Percentiles rank a stretch among this genome's conserved stretches.
Conservation (phyloP, 2,113 vertebrate genomes). For the Rhadina sibilatrix region DNA sequence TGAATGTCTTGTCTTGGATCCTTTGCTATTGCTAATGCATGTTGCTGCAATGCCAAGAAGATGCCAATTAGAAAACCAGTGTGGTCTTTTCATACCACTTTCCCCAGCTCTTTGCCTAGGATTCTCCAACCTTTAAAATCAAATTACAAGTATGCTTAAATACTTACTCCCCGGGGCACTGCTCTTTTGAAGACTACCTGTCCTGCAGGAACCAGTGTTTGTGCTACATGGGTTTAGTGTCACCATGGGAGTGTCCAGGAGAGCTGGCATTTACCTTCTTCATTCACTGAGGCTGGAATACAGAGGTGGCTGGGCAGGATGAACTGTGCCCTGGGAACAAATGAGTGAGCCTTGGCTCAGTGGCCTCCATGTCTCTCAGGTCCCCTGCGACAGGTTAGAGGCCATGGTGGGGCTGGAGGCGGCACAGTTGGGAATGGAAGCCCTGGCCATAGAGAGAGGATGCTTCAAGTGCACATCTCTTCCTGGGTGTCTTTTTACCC, state of each 20-base stretch:
- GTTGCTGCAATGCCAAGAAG: not conserved
- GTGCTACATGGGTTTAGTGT: not conserved
- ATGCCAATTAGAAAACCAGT: not conserved
- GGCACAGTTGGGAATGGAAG: not conserved
- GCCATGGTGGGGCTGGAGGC: not conserved
- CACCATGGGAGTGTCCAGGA: not conserved
- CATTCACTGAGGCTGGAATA: not conserved
- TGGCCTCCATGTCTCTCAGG: not conserved
- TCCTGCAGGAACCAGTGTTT: not conserved
- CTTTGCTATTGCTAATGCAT: not conserved
- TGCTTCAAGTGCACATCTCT: not conserved
- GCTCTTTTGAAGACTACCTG: not conserved
- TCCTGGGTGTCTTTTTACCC: not conserved
- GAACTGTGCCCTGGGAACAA: not conserved
- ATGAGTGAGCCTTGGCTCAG: not conserved
- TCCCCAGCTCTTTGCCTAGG: not conserved
- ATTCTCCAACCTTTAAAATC: not conserved
- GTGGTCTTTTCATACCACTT: not conserved
- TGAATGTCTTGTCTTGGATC: not conserved
- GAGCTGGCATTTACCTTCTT: not conserved
- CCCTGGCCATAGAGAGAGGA: not conserved
- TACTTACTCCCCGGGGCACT: fast-evolving
- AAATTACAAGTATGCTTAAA: not conserved
- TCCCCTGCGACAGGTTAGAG: not conserved
- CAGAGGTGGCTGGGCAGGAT: not conserved